Conservation (phyloP, 2,113 vertebrate genomes). For the Crotalus helleri region DNA sequence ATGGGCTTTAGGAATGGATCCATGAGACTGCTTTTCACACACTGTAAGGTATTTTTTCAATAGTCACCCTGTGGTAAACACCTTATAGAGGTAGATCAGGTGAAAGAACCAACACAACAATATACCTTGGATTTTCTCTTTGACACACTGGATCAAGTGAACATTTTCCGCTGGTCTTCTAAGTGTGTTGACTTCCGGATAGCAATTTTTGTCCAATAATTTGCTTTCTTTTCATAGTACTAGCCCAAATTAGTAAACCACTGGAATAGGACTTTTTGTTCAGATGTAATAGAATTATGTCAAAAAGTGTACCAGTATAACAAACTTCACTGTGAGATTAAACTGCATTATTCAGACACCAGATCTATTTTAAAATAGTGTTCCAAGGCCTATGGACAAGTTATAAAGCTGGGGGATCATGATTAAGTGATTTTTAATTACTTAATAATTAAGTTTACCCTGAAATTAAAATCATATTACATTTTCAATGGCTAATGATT, state of each 20-base stretch:
- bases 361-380: neutral
- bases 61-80: neutral
- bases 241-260: neutral
- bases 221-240: neutral
- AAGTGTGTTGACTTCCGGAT: neutral
- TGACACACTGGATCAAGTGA: neutral
- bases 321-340: neutral
- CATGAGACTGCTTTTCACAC: conserved; percentile 4
- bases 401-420: neutral
- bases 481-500: neutral
- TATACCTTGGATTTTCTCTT: neutral
- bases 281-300: neutral
- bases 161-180: neutral
- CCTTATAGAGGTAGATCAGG: neutral
- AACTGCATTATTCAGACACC: neutral
- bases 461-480: neutral
- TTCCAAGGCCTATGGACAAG: neutral
- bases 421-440: neutral
- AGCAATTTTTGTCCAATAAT: neutral
- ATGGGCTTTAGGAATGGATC: neutral
- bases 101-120: neutral
- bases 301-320: neutral
- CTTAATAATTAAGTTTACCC: neutral
- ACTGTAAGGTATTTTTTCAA: conserved; percentile 7
- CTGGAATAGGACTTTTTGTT: neutral